A percentile compares a stretch with the other conserved stretches of the same genome.
phyloP scores from a whole-genome alignment of 2,113 vertebrate genomes.

The Pedionomus torquatus region DNA sequence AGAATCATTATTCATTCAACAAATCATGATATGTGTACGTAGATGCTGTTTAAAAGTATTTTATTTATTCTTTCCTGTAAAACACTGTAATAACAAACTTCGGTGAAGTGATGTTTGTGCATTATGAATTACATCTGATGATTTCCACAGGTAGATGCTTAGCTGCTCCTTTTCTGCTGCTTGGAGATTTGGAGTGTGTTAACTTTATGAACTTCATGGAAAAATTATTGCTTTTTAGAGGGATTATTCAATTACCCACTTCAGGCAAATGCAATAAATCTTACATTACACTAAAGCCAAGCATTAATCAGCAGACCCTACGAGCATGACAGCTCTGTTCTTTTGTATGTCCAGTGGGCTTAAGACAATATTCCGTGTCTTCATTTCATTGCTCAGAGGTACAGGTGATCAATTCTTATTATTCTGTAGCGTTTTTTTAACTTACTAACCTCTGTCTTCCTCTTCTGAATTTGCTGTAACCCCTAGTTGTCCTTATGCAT shows the following conservation, averaged over 20 bases:
- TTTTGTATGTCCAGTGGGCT: slow-evolving; percentile 5
- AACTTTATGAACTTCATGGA: slow-evolving; percentile 57
- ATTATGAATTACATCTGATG: not conserved
- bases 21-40: not conserved
- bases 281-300: slow-evolving; percentile 5
- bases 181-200: slow-evolving; percentile 39
- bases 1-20: not conserved
- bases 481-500: not conserved
- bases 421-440: not conserved
- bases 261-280: slow-evolving; percentile 55
- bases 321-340: not conserved
- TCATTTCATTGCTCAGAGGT: not conserved
- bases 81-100: not conserved
- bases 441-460: not conserved
- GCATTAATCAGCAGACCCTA: slow-evolving; percentile 47
- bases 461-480: not conserved
- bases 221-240: slow-evolving; percentile 60
- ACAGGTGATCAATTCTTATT: slow-evolving; percentile 27
- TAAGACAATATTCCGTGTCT: slow-evolving; percentile 4
- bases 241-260: slow-evolving; percentile 67
- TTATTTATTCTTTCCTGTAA: not conserved
- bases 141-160: slow-evolving; percentile 5
- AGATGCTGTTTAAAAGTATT: not conserved
- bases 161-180: slow-evolving; percentile 15
- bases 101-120: not conserved